These are phyloP conservation scores for Germaria angustata DNA, from an alignment of 2,888 invertebrate species.

Conservation along the genomic window DNA sequence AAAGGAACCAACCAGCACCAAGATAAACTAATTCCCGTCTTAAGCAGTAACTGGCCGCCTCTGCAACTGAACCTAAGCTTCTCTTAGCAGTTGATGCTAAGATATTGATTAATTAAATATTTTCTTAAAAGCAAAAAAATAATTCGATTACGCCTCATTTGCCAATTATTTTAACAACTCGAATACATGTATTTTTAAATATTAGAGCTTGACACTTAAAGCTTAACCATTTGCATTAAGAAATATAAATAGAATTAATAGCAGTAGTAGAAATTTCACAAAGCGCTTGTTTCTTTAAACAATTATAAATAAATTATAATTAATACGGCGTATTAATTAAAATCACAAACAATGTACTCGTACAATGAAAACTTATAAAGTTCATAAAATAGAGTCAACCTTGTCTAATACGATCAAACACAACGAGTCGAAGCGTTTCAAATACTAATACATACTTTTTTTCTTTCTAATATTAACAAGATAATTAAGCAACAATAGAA, in stretches of 20 bases:
- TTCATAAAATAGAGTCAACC: conserved; percentile 13
- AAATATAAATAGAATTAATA: neutral
- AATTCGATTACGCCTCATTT: no score
- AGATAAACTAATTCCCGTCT: no score
- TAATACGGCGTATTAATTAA: conserved; percentile 18
- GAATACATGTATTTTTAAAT: no score
- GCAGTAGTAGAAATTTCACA: neutral
- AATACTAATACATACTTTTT: conserved; percentile 6
- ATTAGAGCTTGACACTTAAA: neutral
- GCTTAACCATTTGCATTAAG: neutral
- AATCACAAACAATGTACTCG: neutral
- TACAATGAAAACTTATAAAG: neutral
- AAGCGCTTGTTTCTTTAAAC: neutral
- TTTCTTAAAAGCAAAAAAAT: no score
- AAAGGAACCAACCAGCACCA: no score
- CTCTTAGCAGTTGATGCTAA: no score
- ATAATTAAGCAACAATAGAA: conserved; percentile 41
- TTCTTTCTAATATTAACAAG: conserved; percentile 9
- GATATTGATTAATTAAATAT: no score
- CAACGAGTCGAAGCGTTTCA: conserved; percentile 5
- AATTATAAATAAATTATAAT: conserved; percentile 9
- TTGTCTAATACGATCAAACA: conserved; percentile 23
- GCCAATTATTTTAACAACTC: no score
- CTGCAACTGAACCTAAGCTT: no score
- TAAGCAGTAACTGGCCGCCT: no score